phyloP scores from a whole-genome alignment of 2,888 invertebrate species.

The Apomyelois bistriatella region DNA sequence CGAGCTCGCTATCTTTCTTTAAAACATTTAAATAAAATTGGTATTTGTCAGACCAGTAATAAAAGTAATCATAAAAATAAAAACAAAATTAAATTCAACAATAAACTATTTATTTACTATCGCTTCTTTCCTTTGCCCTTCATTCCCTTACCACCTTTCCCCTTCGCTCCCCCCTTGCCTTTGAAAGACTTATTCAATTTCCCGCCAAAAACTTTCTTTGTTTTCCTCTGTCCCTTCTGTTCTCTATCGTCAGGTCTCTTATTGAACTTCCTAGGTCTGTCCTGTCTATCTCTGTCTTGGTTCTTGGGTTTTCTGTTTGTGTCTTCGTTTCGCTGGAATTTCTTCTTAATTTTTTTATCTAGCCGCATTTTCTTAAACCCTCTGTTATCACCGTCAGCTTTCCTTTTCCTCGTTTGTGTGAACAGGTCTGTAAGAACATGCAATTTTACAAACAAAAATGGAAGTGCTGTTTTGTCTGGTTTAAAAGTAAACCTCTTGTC shows the following conservation, averaged over 20 bases:
- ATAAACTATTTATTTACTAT: conserved; percentile 23
- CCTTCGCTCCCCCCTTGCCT: conserved; percentile 36
- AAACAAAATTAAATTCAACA: neutral
- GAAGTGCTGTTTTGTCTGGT: no score
- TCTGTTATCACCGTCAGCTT: conserved; percentile 47
- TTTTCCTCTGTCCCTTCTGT: conserved; percentile 31
- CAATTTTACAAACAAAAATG: no score
- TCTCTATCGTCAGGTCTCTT: conserved; percentile 26
- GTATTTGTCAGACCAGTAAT: no score
- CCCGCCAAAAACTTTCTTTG: conserved; percentile 61
- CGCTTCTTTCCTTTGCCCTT: conserved; percentile 37
- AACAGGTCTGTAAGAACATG: conserved; percentile 68
- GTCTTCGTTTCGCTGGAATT: conserved; percentile 47
- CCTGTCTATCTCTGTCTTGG: conserved; percentile 31
- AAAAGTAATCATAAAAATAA: neutral
- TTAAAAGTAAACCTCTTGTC: no score
- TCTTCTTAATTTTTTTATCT: conserved; percentile 63
- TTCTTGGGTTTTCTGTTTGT: conserved; percentile 24
- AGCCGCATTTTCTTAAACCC: conserved; percentile 71
- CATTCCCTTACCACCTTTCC: conserved; percentile 36
- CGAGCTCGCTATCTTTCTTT: no score
- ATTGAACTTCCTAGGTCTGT: conserved; percentile 34
- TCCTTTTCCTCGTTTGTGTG: conserved; percentile 54
- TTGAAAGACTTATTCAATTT: conserved; percentile 57
- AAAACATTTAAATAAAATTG: no score